Evolutionary conservation across 2,888 invertebrate species (phyloP), one percentile per base, ranked within the genome.

Genomic region (Lasioglossum marginatum): DNA sequence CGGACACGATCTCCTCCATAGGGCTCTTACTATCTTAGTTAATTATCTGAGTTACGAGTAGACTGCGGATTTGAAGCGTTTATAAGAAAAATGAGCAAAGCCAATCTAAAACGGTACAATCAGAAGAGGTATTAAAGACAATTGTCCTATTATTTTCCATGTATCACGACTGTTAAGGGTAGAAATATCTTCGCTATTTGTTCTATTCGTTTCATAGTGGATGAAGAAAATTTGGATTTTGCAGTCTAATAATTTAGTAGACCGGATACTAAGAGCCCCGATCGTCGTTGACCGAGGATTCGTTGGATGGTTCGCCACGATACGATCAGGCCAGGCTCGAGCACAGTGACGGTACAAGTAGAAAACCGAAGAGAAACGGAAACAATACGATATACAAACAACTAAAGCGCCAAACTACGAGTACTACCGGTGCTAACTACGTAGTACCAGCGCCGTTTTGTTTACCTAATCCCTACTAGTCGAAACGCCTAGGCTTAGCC

Each of bases 381-480:
- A 93, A 94, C 93, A 93, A 93, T 93, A 93, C 93, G 93, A 93
- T 93, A 92, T 94, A 94, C 92, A 94, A 95, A 95, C 93, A 93
- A 94, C 92, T 93, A 94, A 94, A 94, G 94, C 94, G 94, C 93
- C 93, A 93, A 92, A 88, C 92, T 92, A 93, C 92, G 92, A 93
- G 90, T 92, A 88, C 91, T 92, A 90, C 82, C 90, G 89, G 80
- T 90, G 88, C 89, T 90, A 90, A 91, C 90, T 92, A 90, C 91
- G 92, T 93, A 94, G 93, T 93, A 94, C 87, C 92, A 93, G 93
- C 94, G 94, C 93, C 88, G 87, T 90, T 19, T 68, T 90, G 23
- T 75, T 91, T 90, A 91, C 87, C 92, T 93, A 89, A 88, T 78
- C 75, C 74, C 85, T 90, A 90, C 82, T 90, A 90, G 89, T 90